A percentile compares a stretch with the other conserved stretches of the same genome.
Evolutionary conservation across 35 echinoderm and acorn worm species (phyloP).

Genomic region (Lytechinus pictus): DNA sequence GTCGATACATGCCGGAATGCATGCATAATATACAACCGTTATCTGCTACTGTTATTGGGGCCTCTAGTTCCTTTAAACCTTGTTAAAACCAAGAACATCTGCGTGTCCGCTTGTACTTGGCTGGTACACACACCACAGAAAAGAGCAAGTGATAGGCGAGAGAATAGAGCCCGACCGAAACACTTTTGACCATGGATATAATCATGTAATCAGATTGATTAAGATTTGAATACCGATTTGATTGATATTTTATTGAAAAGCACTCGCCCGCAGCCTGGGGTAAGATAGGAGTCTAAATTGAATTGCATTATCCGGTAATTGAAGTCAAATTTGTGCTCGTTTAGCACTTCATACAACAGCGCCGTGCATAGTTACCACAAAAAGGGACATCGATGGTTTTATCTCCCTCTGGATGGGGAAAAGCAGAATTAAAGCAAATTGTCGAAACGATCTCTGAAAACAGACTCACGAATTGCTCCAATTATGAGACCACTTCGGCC

Average conservation of each 20-base stretch:
- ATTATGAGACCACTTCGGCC: slow-evolving; percentile 4
- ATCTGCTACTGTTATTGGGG: slow-evolving; percentile 17
- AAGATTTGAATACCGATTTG: slow-evolving; percentile 37
- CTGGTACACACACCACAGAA: background rate
- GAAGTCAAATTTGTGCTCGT: slow-evolving; percentile 18
- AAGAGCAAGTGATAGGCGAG: background rate
- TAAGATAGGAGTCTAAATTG: slow-evolving; percentile 17
- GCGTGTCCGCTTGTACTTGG: background rate
- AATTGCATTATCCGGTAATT: slow-evolving; percentile 30
- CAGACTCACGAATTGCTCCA: slow-evolving; percentile 19
- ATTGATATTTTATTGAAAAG: slow-evolving; percentile 41
- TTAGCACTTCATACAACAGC: slow-evolving; percentile 33
- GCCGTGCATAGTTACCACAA: background rate
- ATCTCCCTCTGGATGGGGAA: background rate
- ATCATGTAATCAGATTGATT: slow-evolving; percentile 35
- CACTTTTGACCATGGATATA: slow-evolving; percentile 13
- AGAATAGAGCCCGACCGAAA: background rate
- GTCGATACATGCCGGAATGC: slow-evolving; percentile 8
- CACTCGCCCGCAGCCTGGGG: slow-evolving; percentile 8
- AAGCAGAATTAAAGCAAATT: background rate
- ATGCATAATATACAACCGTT: background rate
- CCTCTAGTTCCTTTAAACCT: background rate
- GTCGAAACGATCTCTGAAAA: background rate
- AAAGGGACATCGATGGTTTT: background rate
- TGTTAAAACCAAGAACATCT: background rate